Evolutionary conservation across 2,797 vertebrate genomes (phyloP), one percentile per base, ranked within the genome.

Genomic region (Danio choprae): DNA sequence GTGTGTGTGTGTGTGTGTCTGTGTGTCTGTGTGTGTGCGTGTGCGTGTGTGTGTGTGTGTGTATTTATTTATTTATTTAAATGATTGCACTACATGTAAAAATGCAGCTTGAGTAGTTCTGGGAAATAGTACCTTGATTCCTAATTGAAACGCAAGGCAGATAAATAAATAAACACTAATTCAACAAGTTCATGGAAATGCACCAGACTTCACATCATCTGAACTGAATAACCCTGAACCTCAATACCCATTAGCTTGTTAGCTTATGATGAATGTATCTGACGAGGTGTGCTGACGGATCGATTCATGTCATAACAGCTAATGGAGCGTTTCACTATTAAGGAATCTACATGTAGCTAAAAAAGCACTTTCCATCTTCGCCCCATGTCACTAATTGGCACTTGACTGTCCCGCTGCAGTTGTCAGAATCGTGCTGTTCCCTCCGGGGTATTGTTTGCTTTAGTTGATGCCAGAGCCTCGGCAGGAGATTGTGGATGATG

Each of bases 401-500:
- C 77, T 72, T 63, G 77, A 79, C 77, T 64, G 59, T 64, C 22
- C 67, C 77, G 58, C 77, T 79, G 77, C 77, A 72, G 58, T 72
- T 72, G 36, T 64, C 77, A 79, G 40, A 63, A 51, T 62, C 68
- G 29, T 63, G 68, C 77, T 72, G 59, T 64, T 72, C 20, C 48
- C 77, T 53, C 68, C 59, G 53, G 69, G 77, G 77, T 55, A 56
- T 63, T 79, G 77, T 79, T 79, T 79, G 77, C 58, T 79, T 78
- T 72, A 73, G 77, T 40, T 10, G n/a, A 59, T 64, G 59, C 60
- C 77, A 72, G 68, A 71, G 55, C 59, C 68, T 64, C 77, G 7
- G 59, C 77, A 41, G 68, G 77, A 79, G 46, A 63, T 72, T 71
- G 58, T 79, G 63, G 77, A 79, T 79, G 68, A 79, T 64, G 68